Evolutionary conservation across 1,140 invertebrate species (phyloP), one percentile per base, ranked within the genome.

Genomic region (Homarus americanus): DNA sequence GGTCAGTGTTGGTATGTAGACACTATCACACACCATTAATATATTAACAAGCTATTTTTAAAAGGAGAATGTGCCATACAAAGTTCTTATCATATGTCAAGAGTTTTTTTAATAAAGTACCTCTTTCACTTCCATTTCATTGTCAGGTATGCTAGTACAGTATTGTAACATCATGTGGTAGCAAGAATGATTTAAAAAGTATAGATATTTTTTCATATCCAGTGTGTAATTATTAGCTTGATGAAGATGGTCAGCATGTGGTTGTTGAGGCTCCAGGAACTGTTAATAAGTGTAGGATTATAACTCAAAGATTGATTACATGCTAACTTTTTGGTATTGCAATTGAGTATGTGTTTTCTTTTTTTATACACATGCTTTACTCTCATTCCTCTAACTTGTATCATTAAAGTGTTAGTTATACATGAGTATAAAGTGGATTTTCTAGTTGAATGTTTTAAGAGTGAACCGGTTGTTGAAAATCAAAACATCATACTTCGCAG

Each of bases 1-100:
- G 69, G 83, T 75, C 32, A 85, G 40, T 24, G 63, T 73, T 41
- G 79, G 49, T 82, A 82, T 63, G 38, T 38, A 82, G 78, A 53
- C 76, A 41, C n/a, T 12, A 79, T 75, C 38, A 12, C 17, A 15
- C 24, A 15, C 40, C n/a, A 41, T 24, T 32, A 44, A 41, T 44
- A n/a, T n/a, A n/a, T n/a, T n/a, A 15, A 28, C n/a, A 32, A 32
- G 12, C 24, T 40, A 28, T 44, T 41, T 79, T 79, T 44, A 17
- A 49, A 28, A 44, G 24, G n/a, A 44, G 40, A 69, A 32, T 69
- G 63, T 69, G 63, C 76, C 40, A 79, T 44, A 49, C 28, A n/a
- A 24, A 79, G 44, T 49, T 44, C 44, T 24, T 32, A 44, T 28
- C 40, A 79, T 10, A 44, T 44, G 20, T n/a, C 15, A 40, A 49